These are phyloP conservation scores for Thymelicus lineola DNA, from an alignment of 2,888 invertebrate genomes.

Conservation along the genomic window DNA sequence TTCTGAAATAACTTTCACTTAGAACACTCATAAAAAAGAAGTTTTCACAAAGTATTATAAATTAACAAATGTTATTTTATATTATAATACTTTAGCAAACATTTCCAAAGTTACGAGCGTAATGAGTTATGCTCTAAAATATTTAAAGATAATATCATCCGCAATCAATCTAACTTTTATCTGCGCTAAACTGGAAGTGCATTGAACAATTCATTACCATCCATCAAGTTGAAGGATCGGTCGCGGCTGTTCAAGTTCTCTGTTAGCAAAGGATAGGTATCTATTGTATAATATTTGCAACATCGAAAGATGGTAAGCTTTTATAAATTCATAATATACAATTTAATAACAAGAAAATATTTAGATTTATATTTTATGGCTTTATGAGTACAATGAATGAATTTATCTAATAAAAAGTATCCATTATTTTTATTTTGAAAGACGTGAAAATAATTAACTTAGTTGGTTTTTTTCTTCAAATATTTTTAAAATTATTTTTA, in stretches of 20 bases:
- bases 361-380: too few species aligned
- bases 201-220: constrained; percentile 69
- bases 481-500: neutral
- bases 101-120: neutral
- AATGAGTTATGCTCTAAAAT: neutral
- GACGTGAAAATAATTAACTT: neutral
- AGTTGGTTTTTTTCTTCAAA: neutral
- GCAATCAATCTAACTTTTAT: constrained; percentile 29
- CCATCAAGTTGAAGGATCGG: constrained; percentile 67
- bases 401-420: too few species aligned
- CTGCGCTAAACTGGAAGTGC: constrained; percentile 37
- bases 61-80: too few species aligned
- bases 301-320: neutral
- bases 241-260: constrained; percentile 51
- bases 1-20: too few species aligned
- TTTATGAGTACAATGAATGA: too few species aligned
- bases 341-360: too few species aligned
- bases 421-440: neutral
- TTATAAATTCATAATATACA: too few species aligned
- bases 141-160: constrained; percentile 13
- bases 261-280: constrained; percentile 13
- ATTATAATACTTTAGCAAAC: too few species aligned
- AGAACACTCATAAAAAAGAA: too few species aligned
- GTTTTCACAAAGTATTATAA: too few species aligned
- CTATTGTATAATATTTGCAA: constrained; percentile 27